Percentiles rank a stretch among this genome's conserved stretches.
These are phyloP conservation scores for Oegoconia quadripuncta DNA, from an alignment of 2,888 invertebrate genomes.

Conservation along the genomic window DNA sequence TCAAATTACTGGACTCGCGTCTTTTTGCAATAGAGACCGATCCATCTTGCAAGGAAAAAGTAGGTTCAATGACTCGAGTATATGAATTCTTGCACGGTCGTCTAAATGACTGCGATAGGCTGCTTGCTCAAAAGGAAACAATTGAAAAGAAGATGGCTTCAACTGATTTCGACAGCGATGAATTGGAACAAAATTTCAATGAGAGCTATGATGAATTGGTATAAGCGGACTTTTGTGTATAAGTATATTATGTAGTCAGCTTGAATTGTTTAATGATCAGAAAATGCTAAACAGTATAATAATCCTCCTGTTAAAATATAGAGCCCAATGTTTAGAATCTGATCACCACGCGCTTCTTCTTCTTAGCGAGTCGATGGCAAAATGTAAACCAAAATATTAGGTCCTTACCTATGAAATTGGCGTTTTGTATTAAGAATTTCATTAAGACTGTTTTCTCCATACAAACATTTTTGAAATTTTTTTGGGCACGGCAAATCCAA, in stretches of 20 bases:
- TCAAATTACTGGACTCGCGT: constrained; percentile 69
- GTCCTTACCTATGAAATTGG: no score
- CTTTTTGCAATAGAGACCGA: constrained; percentile 74
- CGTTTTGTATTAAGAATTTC: no score
- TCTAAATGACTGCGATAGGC: constrained; percentile 63
- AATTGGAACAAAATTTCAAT: constrained; percentile 59
- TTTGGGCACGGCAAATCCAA: no score
- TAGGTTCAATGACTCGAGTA: constrained; percentile 69
- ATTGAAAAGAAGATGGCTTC: constrained; percentile 41
- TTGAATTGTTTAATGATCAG: no score
- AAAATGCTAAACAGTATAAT: no score
- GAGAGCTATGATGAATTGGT: constrained; percentile 45
- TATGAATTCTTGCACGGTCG: constrained; percentile 68
- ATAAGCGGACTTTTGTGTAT: constrained; percentile 3
- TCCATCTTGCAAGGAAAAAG: constrained; percentile 72
- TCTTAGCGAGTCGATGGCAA: no score
- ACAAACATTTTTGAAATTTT: no score
- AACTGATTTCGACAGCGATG: constrained; percentile 51
- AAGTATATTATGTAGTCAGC: not conserved
- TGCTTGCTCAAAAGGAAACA: constrained; percentile 58
- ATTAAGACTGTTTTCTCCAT: no score
- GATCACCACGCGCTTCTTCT: no score
- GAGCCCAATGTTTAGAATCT: no score
- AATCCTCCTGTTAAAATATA: no score
- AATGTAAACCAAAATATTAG: no score